A percentile compares a stretch with the other conserved stretches of the same genome.
Conservation (phyloP, 2,888 invertebrate species). For the Ditula angustiorana region DNA sequence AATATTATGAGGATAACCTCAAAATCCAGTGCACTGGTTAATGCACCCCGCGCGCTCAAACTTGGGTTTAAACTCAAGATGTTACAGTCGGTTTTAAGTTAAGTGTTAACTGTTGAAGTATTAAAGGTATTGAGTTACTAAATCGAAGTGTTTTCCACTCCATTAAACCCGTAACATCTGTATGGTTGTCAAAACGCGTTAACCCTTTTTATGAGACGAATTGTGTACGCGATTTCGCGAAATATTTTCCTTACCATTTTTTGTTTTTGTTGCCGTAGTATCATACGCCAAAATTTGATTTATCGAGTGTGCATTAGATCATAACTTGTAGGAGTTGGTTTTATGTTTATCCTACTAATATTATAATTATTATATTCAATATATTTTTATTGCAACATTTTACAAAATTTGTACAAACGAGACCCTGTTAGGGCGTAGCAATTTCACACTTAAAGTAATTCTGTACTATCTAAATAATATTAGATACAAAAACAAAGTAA, state of each 20-base stretch:
- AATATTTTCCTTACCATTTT: slow-evolving; percentile 9
- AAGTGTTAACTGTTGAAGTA: slow-evolving; percentile 26
- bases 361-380: too few relatives aligned
- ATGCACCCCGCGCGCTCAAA: neutral
- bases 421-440: too few relatives aligned
- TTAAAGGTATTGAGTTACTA: slow-evolving; percentile 47
- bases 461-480: too few relatives aligned
- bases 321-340: too few relatives aligned
- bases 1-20: slow-evolving; percentile 36
- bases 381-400: too few relatives aligned
- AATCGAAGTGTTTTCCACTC: slow-evolving; percentile 76
- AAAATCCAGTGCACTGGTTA: neutral
- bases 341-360: too few relatives aligned
- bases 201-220: slow-evolving; percentile 61
- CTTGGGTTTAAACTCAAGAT: neutral
- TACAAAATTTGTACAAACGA: too few relatives aligned
- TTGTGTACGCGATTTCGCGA: slow-evolving; percentile 51
- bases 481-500: too few relatives aligned
- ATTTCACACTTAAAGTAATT: too few relatives aligned
- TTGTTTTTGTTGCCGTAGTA: neutral
- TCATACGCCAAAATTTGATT: neutral
- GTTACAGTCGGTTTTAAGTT: slow-evolving; percentile 52
- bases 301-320: neutral
- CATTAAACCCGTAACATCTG: slow-evolving; percentile 77
- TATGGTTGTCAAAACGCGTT: slow-evolving; percentile 68